Base-by-base conservation (phyloP, 1,140 invertebrate genomes). In the Aradophagus sp. region DNA sequence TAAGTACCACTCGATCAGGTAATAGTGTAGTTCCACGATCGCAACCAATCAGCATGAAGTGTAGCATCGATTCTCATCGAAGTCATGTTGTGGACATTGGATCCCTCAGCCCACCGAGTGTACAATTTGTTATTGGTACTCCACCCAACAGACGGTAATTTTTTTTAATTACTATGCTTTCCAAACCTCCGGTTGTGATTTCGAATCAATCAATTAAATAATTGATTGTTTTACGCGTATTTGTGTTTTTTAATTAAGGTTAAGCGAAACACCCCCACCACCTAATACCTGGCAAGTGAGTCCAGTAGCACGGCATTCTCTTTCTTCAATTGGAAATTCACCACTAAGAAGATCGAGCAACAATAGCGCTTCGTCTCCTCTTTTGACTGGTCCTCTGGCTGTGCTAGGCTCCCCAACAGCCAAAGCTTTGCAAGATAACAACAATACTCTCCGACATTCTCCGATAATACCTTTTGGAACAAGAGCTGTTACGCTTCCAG, bases 101-200 rank as follows among this genome's bases (percentile, higher is more conserved):
- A 65, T 97, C 95, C 1, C 88, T 97, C 27, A 97, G 95, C 41
- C 95, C 95, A 58, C 95, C 95, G 39, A 90, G 93, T 73, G 94
- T 95, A 38, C 94, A 96, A 78, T 97, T 96, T 85, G 91, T 91
- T 34, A 93, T 97, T 84, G 94, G 94, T n/a, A 95, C 95, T 31
- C 94, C 95, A 20, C 95, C 95, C 5, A 89, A 89, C 27, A 89
- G 90, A 73, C 87, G 84, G 73, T 83, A 44, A 35, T 41, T 38
- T 48, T 42, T 23, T 23, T 8, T 23, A 5, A 4, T 31, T n/a
- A 45, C 11, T 32, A 23, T 29, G 27, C 17, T 19, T 36, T 32
- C 8, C 2, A 12, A 15, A 23, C 20, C 8, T 23, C n/a, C n/a
- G n/a, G n/a, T n/a, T n/a, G n/a, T n/a, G n/a, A n/a, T n/a, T n/a